A percentile compares a stretch with the other conserved stretches of the same genome.
Evolutionary conservation across 1,140 invertebrate species (phyloP).

Genomic region (Caenorhabditis remanei): DNA sequence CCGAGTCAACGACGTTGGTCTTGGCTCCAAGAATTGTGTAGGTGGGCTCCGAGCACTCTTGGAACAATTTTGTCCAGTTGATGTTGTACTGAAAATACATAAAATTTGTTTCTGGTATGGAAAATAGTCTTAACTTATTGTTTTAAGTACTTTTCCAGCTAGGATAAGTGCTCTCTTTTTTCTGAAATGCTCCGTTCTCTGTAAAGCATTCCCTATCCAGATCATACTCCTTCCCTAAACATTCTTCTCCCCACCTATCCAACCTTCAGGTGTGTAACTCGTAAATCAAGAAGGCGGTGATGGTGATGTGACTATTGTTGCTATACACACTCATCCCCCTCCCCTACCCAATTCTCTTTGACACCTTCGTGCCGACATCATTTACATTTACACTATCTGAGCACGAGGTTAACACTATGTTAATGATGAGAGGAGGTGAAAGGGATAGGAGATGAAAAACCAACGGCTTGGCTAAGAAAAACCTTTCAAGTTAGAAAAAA

Average conservation of each 20-base stretch:
- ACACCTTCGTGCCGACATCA: conserved; percentile 50
- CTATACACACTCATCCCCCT: conserved; percentile 20
- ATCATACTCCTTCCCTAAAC: not conserved
- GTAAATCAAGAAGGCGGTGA: conserved; percentile 43
- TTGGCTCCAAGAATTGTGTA: conserved; percentile 67
- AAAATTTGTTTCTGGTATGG: not conserved
- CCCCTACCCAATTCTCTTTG: conserved; percentile 2
- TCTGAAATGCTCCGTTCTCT: no score
- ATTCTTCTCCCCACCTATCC: not conserved
- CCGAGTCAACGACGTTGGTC: conserved; percentile 17
- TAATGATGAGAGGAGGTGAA: not conserved
- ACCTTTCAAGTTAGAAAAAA: no score
- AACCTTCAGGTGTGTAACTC: not conserved
- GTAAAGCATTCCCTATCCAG: no score
- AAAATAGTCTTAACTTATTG: not conserved
- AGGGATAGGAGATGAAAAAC: not conserved
- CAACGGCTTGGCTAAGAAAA: no score
- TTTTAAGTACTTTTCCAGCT: no score
- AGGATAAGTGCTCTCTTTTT: no score
- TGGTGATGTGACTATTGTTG: conserved; percentile 22
- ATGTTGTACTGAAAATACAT: conserved; percentile 72
- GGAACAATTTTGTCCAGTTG: conserved; percentile 78
- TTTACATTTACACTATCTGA: conserved; percentile 36
- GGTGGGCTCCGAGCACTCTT: conserved; percentile 74
- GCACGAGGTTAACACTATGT: not conserved